Conservation (phyloP, 2,113 vertebrate species). For the Ceyx cyanopectus region DNA sequence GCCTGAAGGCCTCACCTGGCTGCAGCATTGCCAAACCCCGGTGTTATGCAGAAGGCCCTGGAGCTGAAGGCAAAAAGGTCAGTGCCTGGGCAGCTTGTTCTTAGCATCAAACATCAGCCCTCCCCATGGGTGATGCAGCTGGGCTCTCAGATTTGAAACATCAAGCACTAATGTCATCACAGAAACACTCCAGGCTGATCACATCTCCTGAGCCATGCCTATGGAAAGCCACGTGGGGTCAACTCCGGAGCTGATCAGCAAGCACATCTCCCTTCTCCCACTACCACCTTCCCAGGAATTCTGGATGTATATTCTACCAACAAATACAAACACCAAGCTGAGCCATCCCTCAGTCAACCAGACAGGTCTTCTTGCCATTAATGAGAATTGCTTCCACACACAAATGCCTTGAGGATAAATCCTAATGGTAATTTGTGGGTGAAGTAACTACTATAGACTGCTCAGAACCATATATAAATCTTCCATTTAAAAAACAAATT, state of each 20-base stretch:
- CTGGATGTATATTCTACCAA: neutral
- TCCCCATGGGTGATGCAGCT: neutral
- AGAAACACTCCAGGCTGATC: neutral
- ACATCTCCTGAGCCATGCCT: neutral
- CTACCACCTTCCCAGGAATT: neutral
- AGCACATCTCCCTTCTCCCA: neutral
- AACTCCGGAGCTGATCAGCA: neutral
- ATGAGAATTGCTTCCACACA: neutral
- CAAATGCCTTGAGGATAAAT: neutral
- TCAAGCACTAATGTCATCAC: neutral
- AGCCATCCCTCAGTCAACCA: neutral
- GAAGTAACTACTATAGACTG: neutral
- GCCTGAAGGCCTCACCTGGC: neutral
- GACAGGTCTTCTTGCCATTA: neutral
- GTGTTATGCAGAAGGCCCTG: accelerated
- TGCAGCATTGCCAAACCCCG: neutral
- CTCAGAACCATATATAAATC: neutral
- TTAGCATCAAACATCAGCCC: neutral
- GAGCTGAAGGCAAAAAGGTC: neutral
- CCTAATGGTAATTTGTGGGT: neutral
- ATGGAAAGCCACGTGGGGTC: neutral
- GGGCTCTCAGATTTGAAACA: neutral
- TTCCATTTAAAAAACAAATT: neutral
- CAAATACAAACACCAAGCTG: neutral
- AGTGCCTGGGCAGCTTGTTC: neutral